Evolutionary conservation across 1,140 invertebrate species (phyloP).

Genomic region (Dreissena rostriformis): DNA sequence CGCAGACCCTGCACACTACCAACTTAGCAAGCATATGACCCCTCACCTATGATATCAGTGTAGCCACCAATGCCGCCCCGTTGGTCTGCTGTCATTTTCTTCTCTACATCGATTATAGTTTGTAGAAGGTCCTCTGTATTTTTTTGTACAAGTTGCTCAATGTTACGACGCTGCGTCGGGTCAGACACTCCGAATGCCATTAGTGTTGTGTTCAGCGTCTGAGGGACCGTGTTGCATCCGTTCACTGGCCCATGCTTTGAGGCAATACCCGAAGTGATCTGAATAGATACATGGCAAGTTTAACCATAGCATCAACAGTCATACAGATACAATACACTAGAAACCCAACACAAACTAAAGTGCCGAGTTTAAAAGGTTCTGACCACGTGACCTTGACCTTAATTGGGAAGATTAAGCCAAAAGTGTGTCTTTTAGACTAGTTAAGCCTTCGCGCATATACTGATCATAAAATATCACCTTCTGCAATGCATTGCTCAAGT

Average conservation of each 20-base stretch:
- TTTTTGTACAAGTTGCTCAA: not conserved
- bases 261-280: conserved; percentile 20
- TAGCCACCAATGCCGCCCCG: conserved; percentile 61
- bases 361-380: too few relatives aligned
- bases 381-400: too few relatives aligned
- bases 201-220: conserved; percentile 38
- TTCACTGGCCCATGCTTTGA: conserved; percentile 2
- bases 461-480: too few relatives aligned
- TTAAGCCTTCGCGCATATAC: too few relatives aligned
- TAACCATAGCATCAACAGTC: too few relatives aligned
- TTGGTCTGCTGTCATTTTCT: conserved; percentile 43
- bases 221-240: conserved; percentile 13
- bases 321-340: too few relatives aligned
- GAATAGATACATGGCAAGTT: not conserved
- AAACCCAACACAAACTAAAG: too few relatives aligned
- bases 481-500: too few relatives aligned
- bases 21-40: too few relatives aligned
- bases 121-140: conserved; percentile 52
- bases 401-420: too few relatives aligned
- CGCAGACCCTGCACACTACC: too few relatives aligned
- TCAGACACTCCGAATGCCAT: conserved; percentile 38
- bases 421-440: too few relatives aligned
- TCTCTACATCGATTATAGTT: conserved; percentile 59
- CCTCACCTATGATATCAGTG: conserved; percentile 71
- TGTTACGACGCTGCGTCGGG: conserved; percentile 13